Conservation (phyloP, 2,113 vertebrate genomes). For the Emydura subglobosa region DNA sequence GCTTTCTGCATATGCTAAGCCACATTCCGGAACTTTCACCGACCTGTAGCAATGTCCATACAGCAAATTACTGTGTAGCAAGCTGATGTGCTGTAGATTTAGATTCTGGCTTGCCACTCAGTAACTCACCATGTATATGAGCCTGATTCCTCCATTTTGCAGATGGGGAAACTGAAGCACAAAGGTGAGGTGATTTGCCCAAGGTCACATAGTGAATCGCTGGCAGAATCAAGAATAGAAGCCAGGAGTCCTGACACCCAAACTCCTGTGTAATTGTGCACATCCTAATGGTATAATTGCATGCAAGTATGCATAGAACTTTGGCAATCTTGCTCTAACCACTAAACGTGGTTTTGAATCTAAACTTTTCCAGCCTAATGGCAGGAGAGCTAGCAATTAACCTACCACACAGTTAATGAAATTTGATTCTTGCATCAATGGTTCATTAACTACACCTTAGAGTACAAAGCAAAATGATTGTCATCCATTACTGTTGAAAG, state of each 20-base stretch:
- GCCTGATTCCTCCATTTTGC: neutral
- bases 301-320: neutral
- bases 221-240: neutral
- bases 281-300: neutral
- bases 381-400: neutral
- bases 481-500: neutral
- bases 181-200: neutral
- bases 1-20: neutral
- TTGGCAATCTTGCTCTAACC: neutral
- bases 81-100: neutral
- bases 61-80: neutral
- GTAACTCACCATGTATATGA: neutral
- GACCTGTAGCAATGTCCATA: neutral
- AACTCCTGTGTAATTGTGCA: neutral
- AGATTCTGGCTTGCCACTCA: neutral
- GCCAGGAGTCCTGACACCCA: neutral
- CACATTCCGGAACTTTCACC: neutral
- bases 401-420: neutral
- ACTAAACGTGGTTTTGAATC: neutral
- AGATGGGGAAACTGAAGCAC: neutral
- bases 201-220: neutral
- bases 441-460: constrained; percentile 51
- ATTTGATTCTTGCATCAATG: constrained; percentile 30
- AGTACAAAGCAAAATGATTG: neutral
- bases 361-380: neutral